Conservation (phyloP, 2,113 vertebrate genomes). For the Cyprinodon brontotheroides region DNA sequence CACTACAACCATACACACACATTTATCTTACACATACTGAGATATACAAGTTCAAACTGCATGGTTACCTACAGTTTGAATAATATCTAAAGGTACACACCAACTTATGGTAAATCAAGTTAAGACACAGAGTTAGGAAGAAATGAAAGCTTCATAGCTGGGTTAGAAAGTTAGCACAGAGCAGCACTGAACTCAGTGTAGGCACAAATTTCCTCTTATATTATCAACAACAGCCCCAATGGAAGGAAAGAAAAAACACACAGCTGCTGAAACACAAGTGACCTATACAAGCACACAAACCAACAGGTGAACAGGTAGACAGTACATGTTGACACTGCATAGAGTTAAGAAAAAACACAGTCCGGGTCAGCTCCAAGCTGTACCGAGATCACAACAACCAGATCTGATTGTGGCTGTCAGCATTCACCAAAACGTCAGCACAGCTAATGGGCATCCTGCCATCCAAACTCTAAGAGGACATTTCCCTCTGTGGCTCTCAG, state of each 20-base stretch:
- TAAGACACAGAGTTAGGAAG: constrained; percentile 8
- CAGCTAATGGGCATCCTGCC: constrained; percentile 74
- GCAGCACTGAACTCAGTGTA: constrained; percentile 86
- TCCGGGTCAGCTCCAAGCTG: constrained; percentile 84
- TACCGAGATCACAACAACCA: constrained; percentile 73
- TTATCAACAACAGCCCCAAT: constrained; percentile 86
- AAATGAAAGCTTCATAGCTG: constrained; percentile 49
- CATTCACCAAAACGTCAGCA: constrained; percentile 47
- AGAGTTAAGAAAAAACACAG: constrained; percentile 86
- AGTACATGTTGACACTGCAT: constrained; percentile 89
- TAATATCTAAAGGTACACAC: constrained; percentile 68
- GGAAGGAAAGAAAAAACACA: constrained; percentile 55
- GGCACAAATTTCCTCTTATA: constrained; percentile 87
- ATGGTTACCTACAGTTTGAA: constrained; percentile 76
- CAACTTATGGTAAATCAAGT: constrained; percentile 50
- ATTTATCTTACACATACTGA: constrained; percentile 69
- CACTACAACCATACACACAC: constrained; percentile 78
- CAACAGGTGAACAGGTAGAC: constrained; percentile 86
- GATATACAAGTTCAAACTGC: constrained; percentile 78
- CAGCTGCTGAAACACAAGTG: constrained; percentile 86
- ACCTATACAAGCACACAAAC: constrained; percentile 90
- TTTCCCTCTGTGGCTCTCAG: constrained; percentile 77
- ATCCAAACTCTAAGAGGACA: constrained; percentile 37
- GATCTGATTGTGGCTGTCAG: constrained; percentile 67
- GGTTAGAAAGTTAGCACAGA: constrained; percentile 72